Conservation (phyloP, 2,797 vertebrate genomes). For the Coracias cyanogaster region DNA sequence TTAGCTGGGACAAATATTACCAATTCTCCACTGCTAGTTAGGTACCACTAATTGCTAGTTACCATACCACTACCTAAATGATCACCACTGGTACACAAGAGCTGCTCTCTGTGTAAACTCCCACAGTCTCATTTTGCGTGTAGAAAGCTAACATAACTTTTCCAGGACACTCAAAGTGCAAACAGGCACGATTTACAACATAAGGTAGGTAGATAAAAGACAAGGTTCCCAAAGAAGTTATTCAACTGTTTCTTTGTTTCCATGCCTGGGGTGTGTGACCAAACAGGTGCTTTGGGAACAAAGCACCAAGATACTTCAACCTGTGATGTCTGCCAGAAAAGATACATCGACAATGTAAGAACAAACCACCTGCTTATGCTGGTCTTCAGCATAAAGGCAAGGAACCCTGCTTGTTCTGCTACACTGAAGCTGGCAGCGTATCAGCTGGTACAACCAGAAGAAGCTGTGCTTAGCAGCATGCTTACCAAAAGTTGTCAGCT, state of each 20-base stretch:
- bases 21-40: neutral
- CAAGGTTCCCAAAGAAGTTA: neutral
- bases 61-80: neutral
- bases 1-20: neutral
- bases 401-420: neutral
- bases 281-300: neutral
- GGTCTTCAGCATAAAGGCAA: neutral
- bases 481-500: neutral
- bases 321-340: neutral
- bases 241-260: neutral
- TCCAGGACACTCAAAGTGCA: neutral
- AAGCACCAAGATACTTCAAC: neutral
- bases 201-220: neutral
- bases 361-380: neutral
- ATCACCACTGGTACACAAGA: neutral
- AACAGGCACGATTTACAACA: neutral
- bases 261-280: fast-evolving
- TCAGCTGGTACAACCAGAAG: neutral
- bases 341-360: fast-evolving
- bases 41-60: neutral
- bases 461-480: neutral
- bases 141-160: neutral
- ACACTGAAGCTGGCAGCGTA: neutral
- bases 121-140: neutral
- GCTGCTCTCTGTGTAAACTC: neutral